These are phyloP conservation scores for Pseudochaenichthys georgianus DNA, from an alignment of 2,797 vertebrate species.

Conservation along the genomic window DNA sequence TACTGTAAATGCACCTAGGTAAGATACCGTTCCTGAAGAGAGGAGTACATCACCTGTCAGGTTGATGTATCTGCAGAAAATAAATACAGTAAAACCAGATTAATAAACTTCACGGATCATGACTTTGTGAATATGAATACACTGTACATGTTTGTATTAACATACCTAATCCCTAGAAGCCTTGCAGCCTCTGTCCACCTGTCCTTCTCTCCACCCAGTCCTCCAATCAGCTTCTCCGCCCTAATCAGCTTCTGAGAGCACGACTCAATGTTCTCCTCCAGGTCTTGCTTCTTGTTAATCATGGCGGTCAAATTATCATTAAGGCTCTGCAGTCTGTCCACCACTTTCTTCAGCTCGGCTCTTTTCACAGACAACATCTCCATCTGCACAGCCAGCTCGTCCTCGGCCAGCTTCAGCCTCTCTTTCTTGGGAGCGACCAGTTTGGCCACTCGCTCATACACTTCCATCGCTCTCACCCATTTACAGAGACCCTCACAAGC, in stretches of 20 bases:
- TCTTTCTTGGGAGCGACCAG: constrained; percentile 93
- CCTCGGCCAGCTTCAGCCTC: constrained; percentile 86
- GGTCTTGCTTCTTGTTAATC: constrained; percentile 86
- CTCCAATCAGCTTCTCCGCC: constrained; percentile 93
- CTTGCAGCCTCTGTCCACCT: constrained; percentile 93
- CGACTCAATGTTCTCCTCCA: constrained; percentile 91
- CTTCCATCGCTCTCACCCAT: constrained; percentile 95
- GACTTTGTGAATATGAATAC: constrained; percentile 1
- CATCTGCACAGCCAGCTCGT: constrained; percentile 86
- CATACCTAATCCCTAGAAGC: constrained; percentile 80
- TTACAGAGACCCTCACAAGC: constrained; percentile 96
- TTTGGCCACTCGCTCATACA: constrained; percentile 92
- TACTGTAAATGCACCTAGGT: constrained; percentile 93
- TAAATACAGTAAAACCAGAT: constrained; percentile 64
- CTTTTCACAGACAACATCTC: constrained; percentile 87
- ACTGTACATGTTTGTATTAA: neutral
- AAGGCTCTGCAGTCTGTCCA: constrained; percentile 87
- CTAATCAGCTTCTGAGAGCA: constrained; percentile 92
- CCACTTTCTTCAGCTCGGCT: constrained; percentile 89
- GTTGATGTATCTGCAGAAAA: constrained; percentile 83
- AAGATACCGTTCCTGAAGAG: constrained; percentile 91
- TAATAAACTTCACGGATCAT: constrained; percentile 3
- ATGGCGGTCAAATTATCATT: constrained; percentile 89
- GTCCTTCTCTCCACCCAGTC: constrained; percentile 95
- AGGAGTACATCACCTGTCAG: constrained; percentile 93